Conservation (phyloP, 2,113 vertebrate species). For the Pangasianodon gigas region DNA sequence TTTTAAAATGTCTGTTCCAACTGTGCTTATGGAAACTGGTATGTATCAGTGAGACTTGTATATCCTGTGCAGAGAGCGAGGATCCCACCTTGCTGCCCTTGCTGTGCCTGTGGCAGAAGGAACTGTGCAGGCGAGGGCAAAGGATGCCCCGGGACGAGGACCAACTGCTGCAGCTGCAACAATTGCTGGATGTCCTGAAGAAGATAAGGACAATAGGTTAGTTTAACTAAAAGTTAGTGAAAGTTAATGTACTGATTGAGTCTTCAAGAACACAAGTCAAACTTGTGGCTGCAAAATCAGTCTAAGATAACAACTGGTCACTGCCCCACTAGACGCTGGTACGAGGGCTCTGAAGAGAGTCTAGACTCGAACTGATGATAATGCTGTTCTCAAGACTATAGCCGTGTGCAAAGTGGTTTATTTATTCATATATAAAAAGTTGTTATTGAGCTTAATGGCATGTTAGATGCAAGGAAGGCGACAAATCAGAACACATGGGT, state of each 20-base stretch:
- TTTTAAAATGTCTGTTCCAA: neutral
- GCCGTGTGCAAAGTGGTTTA: neutral
- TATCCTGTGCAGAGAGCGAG: neutral
- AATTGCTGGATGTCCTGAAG: constrained; percentile 88
- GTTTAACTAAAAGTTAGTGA: neutral
- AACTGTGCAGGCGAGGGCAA: constrained; percentile 87
- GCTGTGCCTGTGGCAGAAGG: constrained; percentile 86
- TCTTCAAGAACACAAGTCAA: neutral
- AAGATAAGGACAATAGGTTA: constrained; percentile 11
- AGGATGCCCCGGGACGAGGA: constrained; percentile 84
- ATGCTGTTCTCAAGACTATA: neutral
- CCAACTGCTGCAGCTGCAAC: constrained; percentile 88
- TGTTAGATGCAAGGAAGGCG: neutral
- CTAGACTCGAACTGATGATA: neutral
- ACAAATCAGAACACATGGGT: neutral
- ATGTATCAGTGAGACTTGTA: neutral
- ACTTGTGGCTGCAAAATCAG: neutral
- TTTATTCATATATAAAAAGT: too few relatives aligned
- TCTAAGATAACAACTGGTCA: neutral
- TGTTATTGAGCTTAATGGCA: neutral
- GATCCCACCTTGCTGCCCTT: constrained; percentile 86
- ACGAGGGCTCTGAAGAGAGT: neutral
- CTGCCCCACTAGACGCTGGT: neutral
- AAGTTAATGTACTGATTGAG: neutral
- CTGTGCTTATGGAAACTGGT: neutral